Conservation (phyloP, 2,797 vertebrate species). For the Acanthiza pusilla region DNA sequence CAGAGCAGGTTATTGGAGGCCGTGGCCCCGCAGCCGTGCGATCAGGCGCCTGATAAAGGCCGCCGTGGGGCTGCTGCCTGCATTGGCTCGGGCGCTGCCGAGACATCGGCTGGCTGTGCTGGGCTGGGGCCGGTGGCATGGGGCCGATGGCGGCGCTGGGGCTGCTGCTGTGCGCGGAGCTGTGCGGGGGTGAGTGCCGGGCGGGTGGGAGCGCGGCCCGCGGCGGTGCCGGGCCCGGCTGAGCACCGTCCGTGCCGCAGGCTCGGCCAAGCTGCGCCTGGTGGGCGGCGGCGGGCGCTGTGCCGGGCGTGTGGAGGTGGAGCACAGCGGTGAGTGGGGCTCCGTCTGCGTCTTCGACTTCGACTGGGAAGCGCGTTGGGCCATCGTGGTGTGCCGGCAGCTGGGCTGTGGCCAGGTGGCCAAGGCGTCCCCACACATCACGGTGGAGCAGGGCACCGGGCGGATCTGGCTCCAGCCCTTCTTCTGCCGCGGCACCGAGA, state of each 20-base stretch:
- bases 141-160: not conserved
- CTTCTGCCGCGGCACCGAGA: accelerated
- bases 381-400: not conserved
- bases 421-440: accelerated
- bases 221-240: not conserved
- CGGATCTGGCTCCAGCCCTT: not conserved
- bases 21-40: not conserved
- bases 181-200: not conserved
- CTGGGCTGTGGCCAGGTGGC: not conserved
- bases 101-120: accelerated
- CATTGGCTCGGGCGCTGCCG: not conserved
- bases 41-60: not conserved
- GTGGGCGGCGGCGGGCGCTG: not conserved
- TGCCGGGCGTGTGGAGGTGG: conserved; percentile 7
- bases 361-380: accelerated
- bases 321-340: not conserved
- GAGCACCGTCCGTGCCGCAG: not conserved
- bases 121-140: not conserved
- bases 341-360: not conserved
- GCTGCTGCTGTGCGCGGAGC: not conserved
- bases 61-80: not conserved
- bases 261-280: not conserved
- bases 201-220: not conserved
- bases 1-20: conserved; percentile 25
- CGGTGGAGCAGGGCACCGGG: not conserved